Conservation (phyloP, 1,140 invertebrate genomes). For the Liolophura sinensis region DNA sequence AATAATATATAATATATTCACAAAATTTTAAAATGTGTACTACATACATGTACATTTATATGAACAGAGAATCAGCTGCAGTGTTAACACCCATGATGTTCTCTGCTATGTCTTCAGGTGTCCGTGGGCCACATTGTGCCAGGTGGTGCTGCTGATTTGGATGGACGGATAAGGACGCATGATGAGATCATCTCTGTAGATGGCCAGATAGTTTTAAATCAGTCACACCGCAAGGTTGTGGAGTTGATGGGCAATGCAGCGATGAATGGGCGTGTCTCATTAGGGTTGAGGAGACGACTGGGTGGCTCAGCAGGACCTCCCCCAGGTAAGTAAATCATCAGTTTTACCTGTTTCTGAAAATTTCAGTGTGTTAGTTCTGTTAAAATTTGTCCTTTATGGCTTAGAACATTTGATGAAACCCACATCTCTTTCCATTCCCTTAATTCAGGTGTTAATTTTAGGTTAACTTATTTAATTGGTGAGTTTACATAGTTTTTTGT, state of each 20-base stretch:
- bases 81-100: background rate
- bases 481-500: too few species aligned
- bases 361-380: too few species aligned
- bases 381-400: too few species aligned
- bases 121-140: constrained; percentile 94
- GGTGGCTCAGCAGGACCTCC: constrained; percentile 2
- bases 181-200: constrained; percentile 84
- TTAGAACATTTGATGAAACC: too few species aligned
- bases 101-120: constrained; percentile 62
- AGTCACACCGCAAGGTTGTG: constrained; percentile 88
- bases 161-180: constrained; percentile 81
- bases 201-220: constrained; percentile 77
- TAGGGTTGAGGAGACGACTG: constrained; percentile 52
- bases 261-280: constrained; percentile 70
- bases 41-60: too few species aligned
- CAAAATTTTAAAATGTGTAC: too few species aligned
- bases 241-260: constrained; percentile 85
- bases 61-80: background rate
- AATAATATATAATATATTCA: too few species aligned
- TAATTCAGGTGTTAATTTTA: too few species aligned
- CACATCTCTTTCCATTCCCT: too few species aligned
- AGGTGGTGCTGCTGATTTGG: constrained; percentile 86
- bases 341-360: too few species aligned
- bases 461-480: too few species aligned
- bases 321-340: constrained; percentile 23